Percentiles rank a stretch among this genome's conserved stretches.
phyloP scores from a whole-genome alignment of 2,797 vertebrate genomes.

The Gambusia yucatana region DNA sequence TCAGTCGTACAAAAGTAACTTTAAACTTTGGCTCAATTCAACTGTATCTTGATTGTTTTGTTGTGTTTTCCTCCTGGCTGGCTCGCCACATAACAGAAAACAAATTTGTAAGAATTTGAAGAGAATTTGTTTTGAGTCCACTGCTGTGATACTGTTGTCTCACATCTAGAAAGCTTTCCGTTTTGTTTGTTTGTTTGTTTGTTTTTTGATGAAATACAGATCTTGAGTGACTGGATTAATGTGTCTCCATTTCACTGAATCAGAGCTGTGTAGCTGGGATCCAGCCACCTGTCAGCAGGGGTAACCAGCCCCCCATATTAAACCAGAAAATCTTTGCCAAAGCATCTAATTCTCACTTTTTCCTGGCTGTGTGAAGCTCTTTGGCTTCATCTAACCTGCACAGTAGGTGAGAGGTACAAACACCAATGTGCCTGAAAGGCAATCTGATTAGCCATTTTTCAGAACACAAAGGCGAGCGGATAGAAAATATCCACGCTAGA shows the following conservation, averaged over 20 bases:
- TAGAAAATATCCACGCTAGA: not conserved
- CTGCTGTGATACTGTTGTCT: not conserved
- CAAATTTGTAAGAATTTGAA: not conserved
- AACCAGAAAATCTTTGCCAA: not conserved
- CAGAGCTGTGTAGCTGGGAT: not conserved
- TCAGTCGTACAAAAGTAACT: not conserved
- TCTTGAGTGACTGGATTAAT: not conserved
- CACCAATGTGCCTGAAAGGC: not conserved
- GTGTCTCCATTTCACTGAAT: not conserved
- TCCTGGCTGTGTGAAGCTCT: not conserved
- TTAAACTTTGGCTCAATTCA: not conserved
- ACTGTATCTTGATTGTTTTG: not conserved
- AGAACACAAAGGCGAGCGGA: not conserved
- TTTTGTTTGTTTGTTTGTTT: too few species aligned
- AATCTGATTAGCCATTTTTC: constrained; percentile 1
- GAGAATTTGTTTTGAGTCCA: not conserved
- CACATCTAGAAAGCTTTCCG: not conserved
- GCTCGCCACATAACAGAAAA: not conserved
- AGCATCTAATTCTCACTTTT: not conserved
- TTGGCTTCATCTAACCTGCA: not conserved
- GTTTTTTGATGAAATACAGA: not conserved
- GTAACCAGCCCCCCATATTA: not conserved
- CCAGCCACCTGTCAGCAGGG: constrained; percentile 1
- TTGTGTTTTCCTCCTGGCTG: not conserved
- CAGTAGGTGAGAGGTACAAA: not conserved